Conservation (phyloP, 2,888 invertebrate species). For the Ennomos quercinarius region DNA sequence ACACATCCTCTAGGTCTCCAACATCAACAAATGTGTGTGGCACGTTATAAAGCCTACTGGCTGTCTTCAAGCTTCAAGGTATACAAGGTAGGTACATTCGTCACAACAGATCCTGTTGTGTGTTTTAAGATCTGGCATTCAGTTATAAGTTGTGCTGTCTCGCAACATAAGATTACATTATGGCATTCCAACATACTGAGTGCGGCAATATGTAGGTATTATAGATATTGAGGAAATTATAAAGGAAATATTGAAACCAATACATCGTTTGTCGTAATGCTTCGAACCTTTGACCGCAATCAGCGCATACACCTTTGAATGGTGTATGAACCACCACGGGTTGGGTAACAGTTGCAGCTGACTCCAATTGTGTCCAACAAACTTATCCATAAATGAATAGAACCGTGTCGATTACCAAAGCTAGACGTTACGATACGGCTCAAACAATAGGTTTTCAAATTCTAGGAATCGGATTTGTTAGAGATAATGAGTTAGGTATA, state of each 20-base stretch:
- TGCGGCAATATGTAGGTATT: too few relatives aligned
- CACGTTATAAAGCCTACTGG: not conserved
- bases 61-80: too few relatives aligned
- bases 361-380: constrained; percentile 9
- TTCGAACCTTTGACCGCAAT: constrained; percentile 30
- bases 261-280: constrained; percentile 18
- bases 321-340: constrained; percentile 8
- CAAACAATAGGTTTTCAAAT: constrained; percentile 6
- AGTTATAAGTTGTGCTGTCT: not conserved
- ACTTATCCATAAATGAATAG: constrained; percentile 9
- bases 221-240: constrained; percentile 20
- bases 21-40: too few relatives aligned
- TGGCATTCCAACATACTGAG: not conserved
- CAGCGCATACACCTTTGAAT: constrained; percentile 22
- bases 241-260: constrained; percentile 20
- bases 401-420: constrained; percentile 4
- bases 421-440: constrained; percentile 2
- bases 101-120: constrained; percentile 3
- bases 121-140: constrained; percentile 3
- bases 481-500: constrained; percentile 1
- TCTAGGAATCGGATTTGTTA: constrained; percentile 4
- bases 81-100: constrained; percentile 3
- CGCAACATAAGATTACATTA: constrained; percentile 7
- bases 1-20: too few relatives aligned
- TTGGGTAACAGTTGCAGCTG: constrained; percentile 9